Evolutionary conservation across 1,140 invertebrate genomes (phyloP), one percentile per base, ranked within the genome.

Genomic region (Meloidogyne hapla): DNA sequence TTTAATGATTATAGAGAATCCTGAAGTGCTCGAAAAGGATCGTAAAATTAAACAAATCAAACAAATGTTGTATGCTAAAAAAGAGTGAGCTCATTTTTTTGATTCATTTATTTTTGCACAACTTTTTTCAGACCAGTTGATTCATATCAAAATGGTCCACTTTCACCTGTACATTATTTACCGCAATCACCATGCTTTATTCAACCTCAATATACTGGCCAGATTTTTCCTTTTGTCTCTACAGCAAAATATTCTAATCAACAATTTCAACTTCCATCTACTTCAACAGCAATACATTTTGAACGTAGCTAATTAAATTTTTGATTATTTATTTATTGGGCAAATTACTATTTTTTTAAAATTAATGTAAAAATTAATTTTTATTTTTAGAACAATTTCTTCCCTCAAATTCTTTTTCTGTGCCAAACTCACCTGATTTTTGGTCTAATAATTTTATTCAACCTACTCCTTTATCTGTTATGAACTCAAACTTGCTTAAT

Each of bases 21-120:
- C 79, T 18, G 77, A 63, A 15, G 72, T 65, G 40, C 67, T 80
- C 13, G 21, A 81, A 40, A 25, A 65, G 26, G 61, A 81, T 56
- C 71, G 48, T 9, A 64, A 80, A 62, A 80, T 80, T 25, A 79
- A 81, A 25, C 61, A 80, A 61, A 80, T 80, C 21, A 80, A 77
- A 9, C 42, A 69, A 33, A 71, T 80, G 28, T 33, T 68, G 15
- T 42, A 61, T 65, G 28, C 18, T 25, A 21, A 80, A 33, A 26
- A 48, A 15, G 56, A 64, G 66, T 64, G 33, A 42, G 9, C 28
- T 9, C 38, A 18, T 45, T 38, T 48, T 40, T 6, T 42, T 70
- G 15, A n/a, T 56, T 18, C 40, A 62, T 75, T 69, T n/a, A 1
- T 75, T 0, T 23, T 75, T 18, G 10, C 10, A 28, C n/a, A 45